A percentile compares a stretch with the other conserved stretches of the same genome.
Conservation (phyloP, 2,797 vertebrate genomes). For the Rhinophrynus dorsalis region DNA sequence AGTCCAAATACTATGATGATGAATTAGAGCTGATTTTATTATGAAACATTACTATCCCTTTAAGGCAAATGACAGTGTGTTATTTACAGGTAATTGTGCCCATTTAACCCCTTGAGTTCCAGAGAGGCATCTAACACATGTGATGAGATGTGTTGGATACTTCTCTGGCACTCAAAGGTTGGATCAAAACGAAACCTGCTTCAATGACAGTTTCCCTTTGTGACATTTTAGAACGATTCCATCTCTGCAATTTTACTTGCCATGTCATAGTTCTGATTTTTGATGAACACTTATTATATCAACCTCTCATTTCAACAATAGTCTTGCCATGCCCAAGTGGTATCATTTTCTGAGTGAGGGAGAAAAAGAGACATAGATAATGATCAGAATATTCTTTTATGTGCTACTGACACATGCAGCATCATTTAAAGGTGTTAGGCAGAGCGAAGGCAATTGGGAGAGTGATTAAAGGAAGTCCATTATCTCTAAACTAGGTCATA, state of each 20-base stretch:
- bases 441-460: neutral
- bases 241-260: neutral
- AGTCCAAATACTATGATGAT: too few species aligned
- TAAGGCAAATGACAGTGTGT: too few species aligned
- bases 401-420: neutral
- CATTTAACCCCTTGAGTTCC: too few species aligned
- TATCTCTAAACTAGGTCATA: neutral
- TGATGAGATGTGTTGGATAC: too few species aligned
- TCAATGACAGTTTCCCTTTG: too few species aligned
- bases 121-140: too few species aligned
- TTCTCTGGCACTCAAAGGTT: too few species aligned
- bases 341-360: conserved; percentile 8
- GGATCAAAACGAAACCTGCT: too few species aligned
- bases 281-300: conserved; percentile 6
- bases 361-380: conserved; percentile 17
- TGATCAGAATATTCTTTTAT: conserved; percentile 2
- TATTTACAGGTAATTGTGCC: too few species aligned
- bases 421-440: conserved; percentile 13
- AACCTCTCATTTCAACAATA: conserved; percentile 5
- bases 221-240: too few species aligned
- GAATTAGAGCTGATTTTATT: too few species aligned
- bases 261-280: neutral
- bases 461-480: neutral
- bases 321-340: conserved; percentile 13
- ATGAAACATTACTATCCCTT: too few species aligned